Percentiles rank a stretch among this genome's conserved stretches.
phyloP scores from a whole-genome alignment of 2,888 invertebrate genomes.

The Dryocosmus kuriphilus region DNA sequence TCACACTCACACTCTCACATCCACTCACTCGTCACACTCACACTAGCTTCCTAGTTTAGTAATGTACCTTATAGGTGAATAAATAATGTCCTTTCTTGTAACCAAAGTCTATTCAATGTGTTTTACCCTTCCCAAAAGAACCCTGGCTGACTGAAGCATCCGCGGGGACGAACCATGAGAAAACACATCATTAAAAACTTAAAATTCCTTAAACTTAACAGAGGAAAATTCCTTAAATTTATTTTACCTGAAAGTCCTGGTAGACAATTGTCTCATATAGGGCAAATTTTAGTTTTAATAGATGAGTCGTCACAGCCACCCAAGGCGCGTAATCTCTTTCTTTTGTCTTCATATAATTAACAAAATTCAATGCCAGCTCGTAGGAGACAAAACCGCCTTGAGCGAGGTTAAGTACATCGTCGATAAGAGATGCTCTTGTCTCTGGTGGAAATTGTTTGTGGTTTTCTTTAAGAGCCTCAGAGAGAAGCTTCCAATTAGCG shows the following conservation, averaged over 20 bases:
- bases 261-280: constrained; percentile 68
- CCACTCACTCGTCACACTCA: too few species aligned
- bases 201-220: too few species aligned
- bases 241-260: constrained; percentile 69
- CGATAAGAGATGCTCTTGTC: constrained; percentile 80
- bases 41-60: too few species aligned
- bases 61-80: too few species aligned
- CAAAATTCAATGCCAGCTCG: constrained; percentile 77
- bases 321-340: constrained; percentile 80
- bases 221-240: too few species aligned
- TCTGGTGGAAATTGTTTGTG: constrained; percentile 75
- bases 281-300: constrained; percentile 75
- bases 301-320: constrained; percentile 77
- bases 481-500: constrained; percentile 69
- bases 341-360: constrained; percentile 77
- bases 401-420: constrained; percentile 79
- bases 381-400: constrained; percentile 76
- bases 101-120: too few species aligned
- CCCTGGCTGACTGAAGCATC: too few species aligned
- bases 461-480: constrained; percentile 63
- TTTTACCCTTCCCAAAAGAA: too few species aligned
- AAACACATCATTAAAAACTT: too few species aligned
- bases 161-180: too few species aligned
- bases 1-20: too few species aligned
- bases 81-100: too few species aligned